phyloP scores from a whole-genome alignment of 2,113 vertebrate species.

The Cryptotis parvus region DNA sequence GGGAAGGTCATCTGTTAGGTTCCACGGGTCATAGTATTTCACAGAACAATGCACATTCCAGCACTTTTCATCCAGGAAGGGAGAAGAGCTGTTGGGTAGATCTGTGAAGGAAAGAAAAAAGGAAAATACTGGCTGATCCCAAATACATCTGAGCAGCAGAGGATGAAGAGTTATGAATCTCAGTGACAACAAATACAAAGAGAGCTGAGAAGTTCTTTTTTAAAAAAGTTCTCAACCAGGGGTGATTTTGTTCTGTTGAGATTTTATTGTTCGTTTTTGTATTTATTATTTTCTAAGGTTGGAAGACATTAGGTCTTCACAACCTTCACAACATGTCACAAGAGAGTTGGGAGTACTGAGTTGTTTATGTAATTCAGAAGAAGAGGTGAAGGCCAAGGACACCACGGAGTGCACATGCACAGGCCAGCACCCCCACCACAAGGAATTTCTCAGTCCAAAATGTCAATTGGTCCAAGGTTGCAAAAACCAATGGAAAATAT shows the following conservation, averaged over 20 bases:
- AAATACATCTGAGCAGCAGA: slow-evolving; percentile 36
- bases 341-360: background rate
- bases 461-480: background rate
- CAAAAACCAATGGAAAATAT: slow-evolving; percentile 18
- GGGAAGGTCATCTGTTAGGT: slow-evolving; percentile 26
- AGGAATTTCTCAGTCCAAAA: slow-evolving; percentile 3
- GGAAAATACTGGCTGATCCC: slow-evolving; percentile 54
- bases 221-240: slow-evolving; percentile 5
- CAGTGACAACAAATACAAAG: slow-evolving; percentile 14
- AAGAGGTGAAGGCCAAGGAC: background rate
- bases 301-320: background rate
- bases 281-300: background rate
- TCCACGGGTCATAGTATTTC: slow-evolving; percentile 19
- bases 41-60: slow-evolving; percentile 27
- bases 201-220: background rate
- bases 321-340: background rate
- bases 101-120: slow-evolving; percentile 67
- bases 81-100: slow-evolving; percentile 50
- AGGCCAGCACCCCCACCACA: background rate
- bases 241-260: background rate
- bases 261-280: background rate
- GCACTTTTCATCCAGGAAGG: slow-evolving; percentile 49
- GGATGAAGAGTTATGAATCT: slow-evolving; percentile 31
- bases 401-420: background rate
- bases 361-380: slow-evolving; percentile 1